Conservation (phyloP, 2,113 vertebrate species). For the Brevimyrus niger region DNA sequence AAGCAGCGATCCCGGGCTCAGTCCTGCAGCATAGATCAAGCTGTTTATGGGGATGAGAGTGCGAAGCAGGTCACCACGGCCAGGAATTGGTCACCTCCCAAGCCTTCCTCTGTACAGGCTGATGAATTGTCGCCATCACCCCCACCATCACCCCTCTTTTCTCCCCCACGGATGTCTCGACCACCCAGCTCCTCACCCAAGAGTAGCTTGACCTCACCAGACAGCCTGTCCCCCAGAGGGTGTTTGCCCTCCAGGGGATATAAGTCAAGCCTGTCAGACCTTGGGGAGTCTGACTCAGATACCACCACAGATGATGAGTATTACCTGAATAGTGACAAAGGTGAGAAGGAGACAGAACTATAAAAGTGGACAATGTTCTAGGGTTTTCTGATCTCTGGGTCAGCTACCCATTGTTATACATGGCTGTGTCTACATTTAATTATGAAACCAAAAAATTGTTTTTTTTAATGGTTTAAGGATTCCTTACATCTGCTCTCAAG, state of each 20-base stretch:
- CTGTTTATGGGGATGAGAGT: neutral
- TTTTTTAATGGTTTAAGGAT: neutral
- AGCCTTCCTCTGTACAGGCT: neutral
- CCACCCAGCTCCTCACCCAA: neutral
- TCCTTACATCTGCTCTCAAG: neutral
- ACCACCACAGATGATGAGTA: constrained; percentile 76
- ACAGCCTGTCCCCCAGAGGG: constrained; percentile 10
- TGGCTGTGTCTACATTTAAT: neutral
- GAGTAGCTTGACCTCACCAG: neutral
- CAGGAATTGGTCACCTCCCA: neutral
- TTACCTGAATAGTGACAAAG: constrained; percentile 54
- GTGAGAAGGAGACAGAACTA: constrained; percentile 69
- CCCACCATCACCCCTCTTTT: neutral
- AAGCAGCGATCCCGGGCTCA: constrained; percentile 53
- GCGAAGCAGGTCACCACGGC: neutral
- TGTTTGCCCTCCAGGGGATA: constrained; percentile 33
- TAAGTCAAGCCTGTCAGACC: constrained; percentile 29
- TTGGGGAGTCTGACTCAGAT: constrained; percentile 61
- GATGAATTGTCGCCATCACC: neutral
- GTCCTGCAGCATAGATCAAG: constrained; percentile 18
- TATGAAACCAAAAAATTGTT: neutral
- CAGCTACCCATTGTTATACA: neutral
- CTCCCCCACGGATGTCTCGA: neutral
- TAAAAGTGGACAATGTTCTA: constrained; percentile 36
- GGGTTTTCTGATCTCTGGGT: neutral